A percentile compares a stretch with the other conserved stretches of the same genome.
phyloP scores from a whole-genome alignment of 2,113 vertebrate genomes.

The Pipa parva region DNA sequence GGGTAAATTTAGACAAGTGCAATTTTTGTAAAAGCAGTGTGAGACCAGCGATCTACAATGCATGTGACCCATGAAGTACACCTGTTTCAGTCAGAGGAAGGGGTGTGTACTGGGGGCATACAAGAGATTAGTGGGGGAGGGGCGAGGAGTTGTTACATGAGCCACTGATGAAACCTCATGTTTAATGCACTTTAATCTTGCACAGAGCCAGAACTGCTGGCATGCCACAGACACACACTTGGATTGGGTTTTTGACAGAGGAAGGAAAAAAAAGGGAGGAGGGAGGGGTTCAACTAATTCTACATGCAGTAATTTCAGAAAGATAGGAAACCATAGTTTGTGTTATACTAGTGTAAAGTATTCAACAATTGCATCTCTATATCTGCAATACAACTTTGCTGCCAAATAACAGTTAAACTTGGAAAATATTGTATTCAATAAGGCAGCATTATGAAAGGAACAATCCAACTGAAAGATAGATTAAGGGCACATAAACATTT shows the following conservation, averaged over 20 bases:
- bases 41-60: not conserved
- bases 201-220: conserved; percentile 33
- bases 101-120: not conserved
- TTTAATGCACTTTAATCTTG: conserved; percentile 42
- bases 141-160: conserved; percentile 21
- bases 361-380: too few species aligned
- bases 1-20: conserved; percentile 27
- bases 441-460: too few species aligned
- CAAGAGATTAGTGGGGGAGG: not conserved
- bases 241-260: conserved; percentile 34
- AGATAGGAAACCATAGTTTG: too few species aligned
- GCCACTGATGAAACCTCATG: conserved; percentile 21
- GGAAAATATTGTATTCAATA: too few species aligned
- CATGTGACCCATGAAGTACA: conserved; percentile 18
- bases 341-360: too few species aligned
- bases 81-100: conserved; percentile 32
- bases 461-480: too few species aligned
- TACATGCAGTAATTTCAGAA: not conserved
- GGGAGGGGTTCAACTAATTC: not conserved
- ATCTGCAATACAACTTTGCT: too few species aligned
- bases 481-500: too few species aligned
- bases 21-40: conserved; percentile 15
- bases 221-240: conserved; percentile 26
- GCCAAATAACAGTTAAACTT: too few species aligned
- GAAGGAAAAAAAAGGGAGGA: conserved; percentile 19